These are phyloP conservation scores for Temnopleurus reevesii DNA, from an alignment of 53 echinoderm and acorn worm species.

Conservation along the genomic window DNA sequence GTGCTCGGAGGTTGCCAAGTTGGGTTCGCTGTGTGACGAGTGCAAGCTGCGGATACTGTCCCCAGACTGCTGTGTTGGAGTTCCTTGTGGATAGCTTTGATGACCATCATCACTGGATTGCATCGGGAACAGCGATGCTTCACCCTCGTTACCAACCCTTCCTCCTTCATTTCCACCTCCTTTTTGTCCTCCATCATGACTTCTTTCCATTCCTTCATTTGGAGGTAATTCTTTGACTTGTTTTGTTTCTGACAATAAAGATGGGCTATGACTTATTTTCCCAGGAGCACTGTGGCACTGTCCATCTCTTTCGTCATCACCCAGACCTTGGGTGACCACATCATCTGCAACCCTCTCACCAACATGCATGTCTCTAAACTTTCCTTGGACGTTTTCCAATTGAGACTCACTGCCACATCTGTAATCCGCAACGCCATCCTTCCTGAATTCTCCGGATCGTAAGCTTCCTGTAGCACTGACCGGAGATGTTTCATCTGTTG, in stretches of 20 bases:
- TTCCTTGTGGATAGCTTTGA: neutral
- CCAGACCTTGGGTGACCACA: neutral
- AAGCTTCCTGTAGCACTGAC: neutral
- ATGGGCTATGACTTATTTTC: neutral
- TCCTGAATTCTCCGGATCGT: neutral
- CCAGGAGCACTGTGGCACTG: neutral
- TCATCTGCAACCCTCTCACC: neutral
- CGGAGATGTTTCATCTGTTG: neutral
- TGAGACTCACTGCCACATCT: neutral
- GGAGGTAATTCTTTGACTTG: neutral
- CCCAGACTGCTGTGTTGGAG: neutral
- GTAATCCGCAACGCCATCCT: neutral
- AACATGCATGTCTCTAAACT: neutral
- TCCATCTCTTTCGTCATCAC: neutral
- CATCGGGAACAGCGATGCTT: constrained; percentile 1
- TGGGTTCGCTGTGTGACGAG: neutral
- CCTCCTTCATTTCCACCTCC: neutral
- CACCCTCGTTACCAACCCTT: neutral
- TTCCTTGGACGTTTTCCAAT: neutral
- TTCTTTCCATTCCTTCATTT: neutral
- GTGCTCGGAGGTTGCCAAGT: neutral
- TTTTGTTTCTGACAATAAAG: neutral
- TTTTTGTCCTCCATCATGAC: neutral
- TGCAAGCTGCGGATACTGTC: neutral
- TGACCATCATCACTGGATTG: neutral